phyloP scores from a whole-genome alignment of 2,113 vertebrate species.

The Spermophilus dauricus region DNA sequence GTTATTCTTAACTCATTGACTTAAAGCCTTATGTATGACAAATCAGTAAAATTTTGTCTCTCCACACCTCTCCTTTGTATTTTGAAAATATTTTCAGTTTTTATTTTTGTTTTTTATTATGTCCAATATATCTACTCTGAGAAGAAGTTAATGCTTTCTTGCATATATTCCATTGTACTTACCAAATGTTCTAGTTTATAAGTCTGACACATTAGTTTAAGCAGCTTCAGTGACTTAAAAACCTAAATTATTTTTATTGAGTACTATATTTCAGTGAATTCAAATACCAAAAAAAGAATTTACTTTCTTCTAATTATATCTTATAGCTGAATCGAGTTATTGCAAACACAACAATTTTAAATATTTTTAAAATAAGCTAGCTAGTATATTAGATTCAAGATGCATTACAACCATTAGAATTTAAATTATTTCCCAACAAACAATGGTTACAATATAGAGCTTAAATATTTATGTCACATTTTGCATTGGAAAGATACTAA shows the following conservation, averaged over 20 bases:
- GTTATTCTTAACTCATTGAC: neutral
- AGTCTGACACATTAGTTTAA: neutral
- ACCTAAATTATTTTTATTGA: neutral
- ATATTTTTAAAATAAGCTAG: neutral
- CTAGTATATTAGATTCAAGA: neutral
- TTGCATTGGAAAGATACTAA: neutral
- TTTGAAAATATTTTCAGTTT: neutral
- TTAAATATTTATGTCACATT: neutral
- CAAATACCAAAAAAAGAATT: neutral
- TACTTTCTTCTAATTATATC: neutral
- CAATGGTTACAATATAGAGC: neutral
- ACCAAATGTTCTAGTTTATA: neutral
- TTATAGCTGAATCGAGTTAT: neutral
- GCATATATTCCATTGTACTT: neutral
- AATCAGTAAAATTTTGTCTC: neutral
- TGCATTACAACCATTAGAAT: neutral
- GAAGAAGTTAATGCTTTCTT: neutral
- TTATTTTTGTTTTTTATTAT: neutral
- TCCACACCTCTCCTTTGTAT: neutral
- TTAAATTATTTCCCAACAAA: neutral
- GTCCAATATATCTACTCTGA: neutral
- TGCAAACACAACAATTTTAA: neutral
- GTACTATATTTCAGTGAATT: neutral
- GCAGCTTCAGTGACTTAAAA: neutral
- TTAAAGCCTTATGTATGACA: neutral